Conservation (phyloP, 2,113 vertebrate species). For the Dendrocopos noguchii region DNA sequence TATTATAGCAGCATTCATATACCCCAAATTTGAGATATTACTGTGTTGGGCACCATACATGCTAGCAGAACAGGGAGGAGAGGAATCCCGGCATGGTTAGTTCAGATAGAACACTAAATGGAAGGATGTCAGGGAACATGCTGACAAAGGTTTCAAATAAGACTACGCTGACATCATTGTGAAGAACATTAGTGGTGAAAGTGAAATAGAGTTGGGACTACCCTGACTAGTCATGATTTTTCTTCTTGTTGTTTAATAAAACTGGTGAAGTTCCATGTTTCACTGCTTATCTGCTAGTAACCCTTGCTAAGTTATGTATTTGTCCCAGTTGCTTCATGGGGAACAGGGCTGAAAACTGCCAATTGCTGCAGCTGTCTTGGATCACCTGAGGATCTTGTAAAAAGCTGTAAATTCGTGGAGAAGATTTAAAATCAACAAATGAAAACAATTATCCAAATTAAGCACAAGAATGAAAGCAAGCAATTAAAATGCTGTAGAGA, state of each 20-base stretch:
- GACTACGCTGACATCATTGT: not conserved
- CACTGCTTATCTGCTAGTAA: not conserved
- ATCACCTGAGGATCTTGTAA: not conserved
- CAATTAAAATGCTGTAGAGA: not conserved
- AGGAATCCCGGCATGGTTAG: not conserved
- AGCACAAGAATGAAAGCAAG: not conserved
- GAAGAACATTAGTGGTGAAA: not conserved
- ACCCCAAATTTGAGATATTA: not conserved
- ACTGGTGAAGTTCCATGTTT: not conserved
- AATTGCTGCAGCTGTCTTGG: not conserved
- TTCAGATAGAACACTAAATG: not conserved
- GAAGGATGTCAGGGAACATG: not conserved
- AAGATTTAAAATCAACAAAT: not conserved
- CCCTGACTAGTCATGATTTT: not conserved
- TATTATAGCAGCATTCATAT: not conserved
- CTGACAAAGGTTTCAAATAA: not conserved
- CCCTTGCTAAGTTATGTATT: not conserved
- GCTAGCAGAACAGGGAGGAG: not conserved
- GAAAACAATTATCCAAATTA: not conserved
- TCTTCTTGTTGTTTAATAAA: not conserved
- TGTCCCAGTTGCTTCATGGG: not conserved
- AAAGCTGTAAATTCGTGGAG: not conserved
- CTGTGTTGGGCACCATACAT: not conserved
- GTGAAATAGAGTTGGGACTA: not conserved
- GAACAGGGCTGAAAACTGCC: not conserved